phyloP scores from a whole-genome alignment of 2,113 vertebrate genomes.

The Epinephelus fuscoguttatus region DNA sequence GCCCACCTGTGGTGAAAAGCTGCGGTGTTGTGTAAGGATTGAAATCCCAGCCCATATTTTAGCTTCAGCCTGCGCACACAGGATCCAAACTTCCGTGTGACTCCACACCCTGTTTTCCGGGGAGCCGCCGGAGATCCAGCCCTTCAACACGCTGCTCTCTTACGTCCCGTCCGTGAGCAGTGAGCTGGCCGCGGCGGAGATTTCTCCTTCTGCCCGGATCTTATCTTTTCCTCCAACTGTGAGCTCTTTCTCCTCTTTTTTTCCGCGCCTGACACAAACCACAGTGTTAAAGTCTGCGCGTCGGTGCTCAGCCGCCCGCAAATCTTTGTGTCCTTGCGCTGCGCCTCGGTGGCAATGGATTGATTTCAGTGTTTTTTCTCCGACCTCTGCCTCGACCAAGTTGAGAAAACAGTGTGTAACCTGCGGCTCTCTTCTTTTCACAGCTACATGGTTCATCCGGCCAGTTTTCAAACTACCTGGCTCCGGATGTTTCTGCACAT shows the following conservation, averaged over 20 bases:
- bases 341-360: slow-evolving; percentile 81
- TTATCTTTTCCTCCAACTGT: slow-evolving; percentile 43
- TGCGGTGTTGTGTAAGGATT: not conserved
- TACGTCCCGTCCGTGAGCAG: slow-evolving; percentile 76
- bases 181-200: slow-evolving; percentile 73
- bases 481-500: slow-evolving; percentile 74
- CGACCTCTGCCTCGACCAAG: slow-evolving; percentile 80
- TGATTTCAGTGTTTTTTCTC: slow-evolving; percentile 75
- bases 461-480: slow-evolving; percentile 76
- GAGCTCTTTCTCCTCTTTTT: slow-evolving; percentile 20
- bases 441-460: slow-evolving; percentile 82
- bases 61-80: slow-evolving; percentile 47
- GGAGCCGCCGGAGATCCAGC: slow-evolving; percentile 79
- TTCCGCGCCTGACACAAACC: slow-evolving; percentile 27
- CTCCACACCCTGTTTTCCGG: slow-evolving; percentile 85
- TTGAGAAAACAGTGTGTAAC: slow-evolving; percentile 79
- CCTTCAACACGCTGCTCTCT: slow-evolving; percentile 79
- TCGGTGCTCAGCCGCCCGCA: slow-evolving; percentile 23
- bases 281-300: slow-evolving; percentile 26
- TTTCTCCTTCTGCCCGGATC: slow-evolving; percentile 69
- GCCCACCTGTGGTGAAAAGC: not conserved
- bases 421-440: slow-evolving; percentile 64
- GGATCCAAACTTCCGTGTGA: slow-evolving; percentile 63
- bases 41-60: slow-evolving; percentile 70
- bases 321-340: slow-evolving; percentile 36